These are phyloP conservation scores for Gambusia affinis DNA, from an alignment of 2,113 vertebrate species.

Conservation along the genomic window DNA sequence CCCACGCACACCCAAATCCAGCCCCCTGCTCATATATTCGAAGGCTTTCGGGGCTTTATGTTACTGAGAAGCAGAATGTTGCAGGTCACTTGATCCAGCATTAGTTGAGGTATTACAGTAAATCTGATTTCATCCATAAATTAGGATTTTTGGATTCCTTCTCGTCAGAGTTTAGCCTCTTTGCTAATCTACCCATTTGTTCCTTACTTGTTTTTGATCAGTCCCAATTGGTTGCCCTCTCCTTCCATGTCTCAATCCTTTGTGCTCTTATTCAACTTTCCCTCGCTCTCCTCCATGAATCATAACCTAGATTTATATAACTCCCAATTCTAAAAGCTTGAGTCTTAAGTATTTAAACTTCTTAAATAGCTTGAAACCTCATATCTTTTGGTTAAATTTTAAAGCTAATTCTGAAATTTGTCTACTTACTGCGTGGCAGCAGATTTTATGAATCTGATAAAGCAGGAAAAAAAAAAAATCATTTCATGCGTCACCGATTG, in stretches of 20 bases:
- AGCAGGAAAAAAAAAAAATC: not conserved
- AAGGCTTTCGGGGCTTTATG: constrained; percentile 31
- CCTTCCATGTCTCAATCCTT: constrained; percentile 19
- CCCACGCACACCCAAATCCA: constrained; percentile 15
- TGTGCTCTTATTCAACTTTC: constrained; percentile 17
- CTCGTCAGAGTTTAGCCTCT: not conserved
- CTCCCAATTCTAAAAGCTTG: constrained; percentile 71
- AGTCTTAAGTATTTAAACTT: constrained; percentile 68
- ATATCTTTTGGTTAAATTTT: constrained; percentile 59
- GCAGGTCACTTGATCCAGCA: constrained; percentile 14
- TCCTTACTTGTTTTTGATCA: constrained; percentile 47
- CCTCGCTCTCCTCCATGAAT: constrained; percentile 45
- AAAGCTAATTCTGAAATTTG: constrained; percentile 65
- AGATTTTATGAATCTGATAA: constrained; percentile 27
- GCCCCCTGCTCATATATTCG: constrained; percentile 16
- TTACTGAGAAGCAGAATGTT: constrained; percentile 33
- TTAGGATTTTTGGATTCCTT: constrained; percentile 27
- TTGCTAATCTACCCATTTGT: constrained; percentile 63
- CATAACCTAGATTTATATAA: constrained; percentile 71
- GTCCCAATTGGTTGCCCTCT: constrained; percentile 21
- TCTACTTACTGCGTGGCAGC: constrained; percentile 29
- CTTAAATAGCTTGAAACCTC: constrained; percentile 60
- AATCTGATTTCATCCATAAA: constrained; percentile 24
- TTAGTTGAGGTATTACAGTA: constrained; percentile 23
- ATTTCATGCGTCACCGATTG: constrained; percentile 1